Conservation (phyloP, 2,113 vertebrate genomes). For the Indri indri region DNA sequence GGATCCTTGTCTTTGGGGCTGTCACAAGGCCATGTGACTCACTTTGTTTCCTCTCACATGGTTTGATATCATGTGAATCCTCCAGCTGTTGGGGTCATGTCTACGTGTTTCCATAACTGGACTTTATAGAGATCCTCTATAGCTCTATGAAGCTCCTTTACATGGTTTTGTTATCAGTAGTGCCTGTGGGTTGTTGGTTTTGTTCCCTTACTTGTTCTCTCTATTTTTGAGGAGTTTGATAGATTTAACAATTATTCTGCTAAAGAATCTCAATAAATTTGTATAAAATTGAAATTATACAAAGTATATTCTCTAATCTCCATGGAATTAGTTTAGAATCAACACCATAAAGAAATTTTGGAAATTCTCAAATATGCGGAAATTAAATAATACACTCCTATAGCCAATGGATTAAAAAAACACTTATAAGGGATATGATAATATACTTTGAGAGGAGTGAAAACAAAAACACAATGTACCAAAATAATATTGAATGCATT, state of each 20-base stretch:
- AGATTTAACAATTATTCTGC: not conserved
- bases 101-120: not conserved
- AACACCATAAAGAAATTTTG: not conserved
- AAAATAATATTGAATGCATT: too few relatives aligned
- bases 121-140: not conserved
- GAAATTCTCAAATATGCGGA: not conserved
- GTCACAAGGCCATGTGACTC: too few relatives aligned
- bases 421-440: not conserved
- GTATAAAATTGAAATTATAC: not conserved
- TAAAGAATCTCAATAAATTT: not conserved
- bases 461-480: not conserved
- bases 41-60: not conserved
- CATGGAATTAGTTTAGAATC: not conserved
- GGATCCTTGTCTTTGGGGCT: not conserved
- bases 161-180: not conserved
- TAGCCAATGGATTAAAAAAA: not conserved
- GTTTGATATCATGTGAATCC: not conserved
- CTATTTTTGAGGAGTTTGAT: not conserved
- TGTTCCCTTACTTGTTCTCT: not conserved
- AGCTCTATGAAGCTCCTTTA: too few relatives aligned
- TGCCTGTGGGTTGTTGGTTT: accelerated
- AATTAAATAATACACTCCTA: not conserved
- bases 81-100: not conserved
- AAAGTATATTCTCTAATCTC: not conserved
- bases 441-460: not conserved